Conservation (phyloP, 2,797 vertebrate species). For the Acanthurus lineatus region DNA sequence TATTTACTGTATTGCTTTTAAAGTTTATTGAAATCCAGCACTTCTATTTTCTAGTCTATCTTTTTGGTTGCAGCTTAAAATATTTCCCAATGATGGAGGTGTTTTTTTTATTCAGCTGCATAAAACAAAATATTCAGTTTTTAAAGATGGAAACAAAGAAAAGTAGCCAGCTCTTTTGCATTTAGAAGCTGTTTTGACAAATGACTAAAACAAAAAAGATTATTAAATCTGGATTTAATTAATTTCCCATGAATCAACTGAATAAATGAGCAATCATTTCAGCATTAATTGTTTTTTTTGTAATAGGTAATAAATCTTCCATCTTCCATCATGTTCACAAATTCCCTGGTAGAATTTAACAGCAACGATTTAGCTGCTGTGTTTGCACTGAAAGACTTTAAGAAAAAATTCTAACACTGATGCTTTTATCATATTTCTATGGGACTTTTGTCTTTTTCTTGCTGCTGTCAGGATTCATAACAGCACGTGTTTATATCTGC, state of each 20-base stretch:
- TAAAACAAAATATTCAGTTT: background rate
- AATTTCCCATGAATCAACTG: conserved; percentile 51
- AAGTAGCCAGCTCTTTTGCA: conserved; percentile 16
- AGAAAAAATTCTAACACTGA: background rate
- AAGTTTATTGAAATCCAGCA: background rate
- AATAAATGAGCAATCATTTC: conserved; percentile 57
- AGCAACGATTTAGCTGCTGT: background rate
- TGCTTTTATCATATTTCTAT: conserved; percentile 14
- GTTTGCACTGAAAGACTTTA: background rate
- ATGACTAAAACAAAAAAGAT: conserved; percentile 53
- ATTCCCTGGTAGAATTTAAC: background rate
- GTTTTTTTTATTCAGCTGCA: background rate
- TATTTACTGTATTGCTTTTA: background rate
- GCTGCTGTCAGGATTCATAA: conserved; percentile 64
- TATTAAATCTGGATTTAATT: conserved; percentile 59
- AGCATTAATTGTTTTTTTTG: conserved; percentile 64
- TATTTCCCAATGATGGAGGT: background rate
- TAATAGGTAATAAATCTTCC: conserved; percentile 58
- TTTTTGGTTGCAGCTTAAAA: background rate
- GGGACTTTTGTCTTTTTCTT: conserved; percentile 23
- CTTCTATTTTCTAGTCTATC: background rate
- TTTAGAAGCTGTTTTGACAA: conserved; percentile 45
- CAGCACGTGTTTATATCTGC: conserved; percentile 72
- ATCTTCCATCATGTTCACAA: conserved; percentile 8
- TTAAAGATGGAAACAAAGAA: conserved; percentile 1